Conservation (phyloP, 2,797 vertebrate species). For the Luscinia luscinia region DNA sequence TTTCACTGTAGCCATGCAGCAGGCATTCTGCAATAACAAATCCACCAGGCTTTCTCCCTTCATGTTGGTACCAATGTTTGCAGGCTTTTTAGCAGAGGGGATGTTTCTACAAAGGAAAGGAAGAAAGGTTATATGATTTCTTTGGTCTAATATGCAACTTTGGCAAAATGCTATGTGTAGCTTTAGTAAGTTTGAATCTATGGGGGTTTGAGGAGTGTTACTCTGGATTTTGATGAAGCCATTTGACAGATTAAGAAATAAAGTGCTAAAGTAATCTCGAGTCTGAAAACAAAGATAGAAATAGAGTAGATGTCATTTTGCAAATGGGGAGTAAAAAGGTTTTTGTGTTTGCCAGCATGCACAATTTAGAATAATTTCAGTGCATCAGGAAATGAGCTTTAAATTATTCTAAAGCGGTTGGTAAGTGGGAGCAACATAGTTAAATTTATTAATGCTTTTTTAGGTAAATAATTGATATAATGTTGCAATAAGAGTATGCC, state of each 20-base stretch:
- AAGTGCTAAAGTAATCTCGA: conserved; percentile 65
- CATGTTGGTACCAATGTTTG: background rate
- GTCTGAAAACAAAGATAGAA: conserved; percentile 72
- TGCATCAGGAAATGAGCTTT: conserved; percentile 59
- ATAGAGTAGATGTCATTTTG: conserved; percentile 71
- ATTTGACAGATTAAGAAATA: conserved; percentile 70
- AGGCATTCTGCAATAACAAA: background rate
- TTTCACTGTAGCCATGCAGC: background rate
- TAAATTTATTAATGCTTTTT: conserved; percentile 70
- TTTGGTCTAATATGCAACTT: background rate
- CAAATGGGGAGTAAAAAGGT: conserved; percentile 62
- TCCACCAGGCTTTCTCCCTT: background rate
- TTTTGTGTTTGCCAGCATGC: conserved; percentile 61
- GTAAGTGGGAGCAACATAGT: conserved; percentile 58
- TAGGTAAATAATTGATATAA: conserved; percentile 66
- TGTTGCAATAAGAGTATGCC: conserved; percentile 16
- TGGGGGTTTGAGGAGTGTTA: conserved; percentile 8
- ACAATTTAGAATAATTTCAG: conserved; percentile 67
- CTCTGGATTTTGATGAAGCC: conserved; percentile 31
- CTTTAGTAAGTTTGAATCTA: conserved; percentile 46
- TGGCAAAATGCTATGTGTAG: conserved; percentile 1
- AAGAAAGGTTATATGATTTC: background rate
- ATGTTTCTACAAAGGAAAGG: background rate
- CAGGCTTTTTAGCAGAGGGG: background rate
- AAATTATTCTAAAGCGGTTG: conserved; percentile 67